Conservation (phyloP, 2,888 invertebrate genomes). For the Mantis religiosa region DNA sequence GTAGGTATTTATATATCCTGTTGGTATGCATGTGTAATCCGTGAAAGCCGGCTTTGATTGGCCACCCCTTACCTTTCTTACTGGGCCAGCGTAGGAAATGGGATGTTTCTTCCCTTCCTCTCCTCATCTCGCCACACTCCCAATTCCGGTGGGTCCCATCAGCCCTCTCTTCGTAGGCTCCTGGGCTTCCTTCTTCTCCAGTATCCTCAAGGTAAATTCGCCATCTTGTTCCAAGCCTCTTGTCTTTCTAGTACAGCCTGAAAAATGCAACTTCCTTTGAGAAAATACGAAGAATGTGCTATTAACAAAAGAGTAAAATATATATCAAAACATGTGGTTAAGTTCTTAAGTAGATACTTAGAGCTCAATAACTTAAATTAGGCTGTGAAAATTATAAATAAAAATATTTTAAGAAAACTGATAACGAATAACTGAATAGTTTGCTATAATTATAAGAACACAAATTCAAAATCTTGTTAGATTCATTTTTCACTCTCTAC, state of each 20-base stretch:
- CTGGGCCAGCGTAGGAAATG: background rate
- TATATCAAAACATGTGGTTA: background rate
- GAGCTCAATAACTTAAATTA: too few relatives aligned
- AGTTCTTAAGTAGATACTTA: too few relatives aligned
- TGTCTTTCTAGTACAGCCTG: background rate
- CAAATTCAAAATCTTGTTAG: too few relatives aligned
- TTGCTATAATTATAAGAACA: too few relatives aligned
- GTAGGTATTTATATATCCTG: too few relatives aligned
- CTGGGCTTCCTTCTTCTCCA: background rate
- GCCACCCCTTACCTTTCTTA: background rate
- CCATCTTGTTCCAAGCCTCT: background rate
- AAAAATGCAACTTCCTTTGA: background rate
- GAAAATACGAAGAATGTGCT: background rate
- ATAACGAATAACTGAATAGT: too few relatives aligned
- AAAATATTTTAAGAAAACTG: too few relatives aligned
- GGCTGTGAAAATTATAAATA: too few relatives aligned
- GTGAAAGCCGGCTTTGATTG: background rate
- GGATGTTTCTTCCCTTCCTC: background rate
- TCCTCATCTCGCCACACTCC: background rate
- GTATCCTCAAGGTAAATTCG: background rate
- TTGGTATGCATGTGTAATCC: background rate
- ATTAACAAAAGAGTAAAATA: background rate
- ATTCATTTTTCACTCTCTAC: too few relatives aligned
- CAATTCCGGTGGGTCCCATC: slow-evolving; percentile 13
- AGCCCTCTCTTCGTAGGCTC: background rate